Percentiles rank a stretch among this genome's conserved stretches.
phyloP scores from a whole-genome alignment of 2,888 invertebrate genomes.

The Amiota mariae region DNA sequence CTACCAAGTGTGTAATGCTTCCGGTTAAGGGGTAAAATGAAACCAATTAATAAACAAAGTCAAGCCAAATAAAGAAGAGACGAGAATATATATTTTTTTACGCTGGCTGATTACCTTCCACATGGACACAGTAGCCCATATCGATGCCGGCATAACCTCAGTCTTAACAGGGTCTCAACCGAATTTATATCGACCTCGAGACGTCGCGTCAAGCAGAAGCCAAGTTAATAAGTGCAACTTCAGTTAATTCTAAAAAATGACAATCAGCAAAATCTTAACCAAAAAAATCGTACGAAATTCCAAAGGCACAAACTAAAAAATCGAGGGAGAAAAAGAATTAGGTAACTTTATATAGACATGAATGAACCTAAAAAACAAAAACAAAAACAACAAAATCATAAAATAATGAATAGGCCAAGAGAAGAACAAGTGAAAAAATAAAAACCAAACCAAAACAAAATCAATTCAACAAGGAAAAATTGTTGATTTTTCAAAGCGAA shows the following conservation, averaged over 20 bases:
- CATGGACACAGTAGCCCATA: slow-evolving; percentile 25
- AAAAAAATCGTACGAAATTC: slow-evolving; percentile 5
- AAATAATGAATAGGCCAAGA: not conserved
- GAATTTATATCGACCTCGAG: not conserved
- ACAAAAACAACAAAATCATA: slow-evolving; percentile 15
- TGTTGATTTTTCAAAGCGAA: slow-evolving; percentile 55
- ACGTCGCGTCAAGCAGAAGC: slow-evolving; percentile 56
- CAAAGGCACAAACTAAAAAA: slow-evolving; percentile 9
- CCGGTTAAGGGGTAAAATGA: slow-evolving; percentile 35
- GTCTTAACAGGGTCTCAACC: not conserved
- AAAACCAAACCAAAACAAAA: slow-evolving; percentile 16
- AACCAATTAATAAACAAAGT: slow-evolving; percentile 34
- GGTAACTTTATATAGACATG: slow-evolving; percentile 53
- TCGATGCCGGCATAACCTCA: not conserved
- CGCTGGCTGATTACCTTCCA: too few species aligned
- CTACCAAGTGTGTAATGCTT: slow-evolving; percentile 38
- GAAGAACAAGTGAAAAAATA: slow-evolving; percentile 4
- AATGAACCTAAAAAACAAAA: slow-evolving; percentile 26
- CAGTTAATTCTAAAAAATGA: slow-evolving; percentile 40
- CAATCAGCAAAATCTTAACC: slow-evolving; percentile 38
- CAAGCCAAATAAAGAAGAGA: slow-evolving; percentile 24
- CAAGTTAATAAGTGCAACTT: slow-evolving; percentile 59
- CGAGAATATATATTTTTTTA: slow-evolving; percentile 2
- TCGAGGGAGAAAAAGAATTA: not conserved
- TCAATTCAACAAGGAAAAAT: slow-evolving; percentile 41